Percentiles rank a stretch among this genome's conserved stretches.
Conservation (phyloP, 2,113 vertebrate genomes). For the Myotis lucifugus region DNA sequence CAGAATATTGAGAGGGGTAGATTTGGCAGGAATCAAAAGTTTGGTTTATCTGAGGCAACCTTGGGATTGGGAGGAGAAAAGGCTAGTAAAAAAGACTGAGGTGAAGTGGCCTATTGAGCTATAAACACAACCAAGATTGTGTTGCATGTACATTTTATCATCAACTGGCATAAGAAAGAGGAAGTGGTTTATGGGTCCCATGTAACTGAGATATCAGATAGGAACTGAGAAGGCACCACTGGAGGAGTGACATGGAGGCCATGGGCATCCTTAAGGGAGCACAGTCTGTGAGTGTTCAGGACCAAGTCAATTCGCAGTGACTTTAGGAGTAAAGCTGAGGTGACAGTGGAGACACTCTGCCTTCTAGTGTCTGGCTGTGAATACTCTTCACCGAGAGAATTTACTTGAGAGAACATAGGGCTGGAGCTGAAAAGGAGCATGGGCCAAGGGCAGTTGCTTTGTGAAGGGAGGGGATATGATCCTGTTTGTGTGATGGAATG, state of each 20-base stretch:
- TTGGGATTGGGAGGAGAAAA: too few relatives aligned
- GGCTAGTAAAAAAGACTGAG: neutral
- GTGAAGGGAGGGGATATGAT: neutral
- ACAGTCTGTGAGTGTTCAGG: too few relatives aligned
- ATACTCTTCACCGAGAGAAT: neutral
- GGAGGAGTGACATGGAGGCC: accelerated
- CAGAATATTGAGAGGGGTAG: neutral
- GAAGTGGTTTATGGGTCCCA: neutral
- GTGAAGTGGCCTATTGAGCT: too few relatives aligned
- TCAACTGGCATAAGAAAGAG: neutral
- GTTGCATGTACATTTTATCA: neutral
- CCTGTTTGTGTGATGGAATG: neutral
- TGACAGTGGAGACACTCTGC: neutral
- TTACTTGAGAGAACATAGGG: neutral
- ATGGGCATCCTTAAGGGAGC: neutral
- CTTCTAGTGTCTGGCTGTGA: neutral
- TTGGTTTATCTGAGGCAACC: neutral
- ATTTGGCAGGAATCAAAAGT: neutral
- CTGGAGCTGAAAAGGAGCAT: neutral
- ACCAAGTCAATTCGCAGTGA: neutral
- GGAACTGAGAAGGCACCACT: neutral
- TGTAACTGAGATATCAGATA: neutral
- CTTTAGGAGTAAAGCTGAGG: neutral
- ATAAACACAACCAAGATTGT: too few relatives aligned
- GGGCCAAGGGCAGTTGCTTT: neutral